Conservation (phyloP, 1,140 invertebrate genomes). For the Mizuhopecten yessoensis region DNA sequence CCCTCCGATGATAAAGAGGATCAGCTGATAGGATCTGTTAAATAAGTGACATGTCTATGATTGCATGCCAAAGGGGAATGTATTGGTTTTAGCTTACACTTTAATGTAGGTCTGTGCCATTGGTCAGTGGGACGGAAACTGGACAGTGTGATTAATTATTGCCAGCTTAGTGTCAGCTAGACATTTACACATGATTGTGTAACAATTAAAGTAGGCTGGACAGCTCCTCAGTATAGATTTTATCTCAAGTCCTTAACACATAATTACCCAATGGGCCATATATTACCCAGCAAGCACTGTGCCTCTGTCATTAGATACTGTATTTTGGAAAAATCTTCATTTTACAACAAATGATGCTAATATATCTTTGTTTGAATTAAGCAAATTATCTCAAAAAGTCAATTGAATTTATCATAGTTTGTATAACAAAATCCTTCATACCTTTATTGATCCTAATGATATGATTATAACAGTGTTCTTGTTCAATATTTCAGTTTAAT, state of each 20-base stretch:
- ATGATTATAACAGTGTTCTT: not conserved
- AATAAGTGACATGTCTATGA: not conserved
- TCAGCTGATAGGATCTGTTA: not conserved
- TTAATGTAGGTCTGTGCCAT: not conserved
- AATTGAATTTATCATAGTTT: too few species aligned
- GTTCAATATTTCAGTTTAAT: too few species aligned
- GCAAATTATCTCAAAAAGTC: not conserved
- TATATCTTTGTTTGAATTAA: not conserved
- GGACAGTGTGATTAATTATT: not conserved
- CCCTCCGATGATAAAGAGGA: not conserved
- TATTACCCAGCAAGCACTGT: too few species aligned
- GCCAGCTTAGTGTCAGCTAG: not conserved
- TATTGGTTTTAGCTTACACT: conserved; percentile 34
- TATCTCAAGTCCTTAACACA: not conserved
- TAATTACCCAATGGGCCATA: not conserved
- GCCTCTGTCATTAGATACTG: too few species aligned
- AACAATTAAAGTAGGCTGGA: not conserved
- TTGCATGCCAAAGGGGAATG: not conserved
- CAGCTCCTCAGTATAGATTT: not conserved
- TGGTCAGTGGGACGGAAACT: too few species aligned
- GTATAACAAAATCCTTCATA: not conserved
- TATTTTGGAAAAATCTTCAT: too few species aligned
- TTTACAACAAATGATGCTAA: too few species aligned
- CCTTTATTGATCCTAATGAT: not conserved
- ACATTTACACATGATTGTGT: not conserved